Evolutionary conservation across 2,888 invertebrate genomes (phyloP).

Genomic region (Volucella inflata): DNA sequence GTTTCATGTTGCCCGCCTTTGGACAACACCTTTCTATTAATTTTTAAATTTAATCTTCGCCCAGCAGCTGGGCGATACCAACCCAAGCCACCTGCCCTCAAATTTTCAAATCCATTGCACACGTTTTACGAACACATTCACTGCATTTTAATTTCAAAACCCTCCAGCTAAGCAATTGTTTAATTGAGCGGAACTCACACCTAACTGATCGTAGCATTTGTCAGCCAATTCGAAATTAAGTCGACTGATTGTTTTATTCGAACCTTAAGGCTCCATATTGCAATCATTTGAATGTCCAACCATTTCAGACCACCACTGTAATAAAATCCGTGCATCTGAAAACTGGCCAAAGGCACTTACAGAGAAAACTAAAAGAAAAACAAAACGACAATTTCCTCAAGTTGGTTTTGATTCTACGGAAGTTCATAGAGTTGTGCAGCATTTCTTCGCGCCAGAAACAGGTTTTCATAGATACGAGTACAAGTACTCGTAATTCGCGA

Average conservation of each 20-base stretch:
- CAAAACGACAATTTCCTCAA: slow-evolving; percentile 40
- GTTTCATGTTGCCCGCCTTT: too few species aligned
- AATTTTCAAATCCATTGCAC: too few species aligned
- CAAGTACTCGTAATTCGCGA: slow-evolving; percentile 14
- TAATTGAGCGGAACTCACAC: background rate
- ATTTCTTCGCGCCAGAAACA: slow-evolving; percentile 32
- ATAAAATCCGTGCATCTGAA: slow-evolving; percentile 11
- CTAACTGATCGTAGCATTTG: too few species aligned
- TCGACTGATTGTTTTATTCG: background rate
- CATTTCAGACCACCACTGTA: slow-evolving; percentile 18
- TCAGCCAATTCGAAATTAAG: too few species aligned
- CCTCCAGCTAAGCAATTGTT: background rate
- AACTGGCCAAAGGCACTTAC: background rate
- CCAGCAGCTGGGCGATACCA: too few species aligned
- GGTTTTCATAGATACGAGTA: slow-evolving; percentile 17
- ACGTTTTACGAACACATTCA: too few species aligned
- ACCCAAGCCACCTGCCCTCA: too few species aligned
- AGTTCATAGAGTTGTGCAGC: slow-evolving; percentile 35
- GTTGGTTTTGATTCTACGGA: slow-evolving; percentile 48
- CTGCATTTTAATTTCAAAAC: too few species aligned
- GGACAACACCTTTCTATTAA: too few species aligned
- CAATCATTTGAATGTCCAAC: background rate
- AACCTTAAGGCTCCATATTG: background rate
- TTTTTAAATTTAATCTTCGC: too few species aligned
- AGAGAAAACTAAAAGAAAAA: background rate